Base-by-base conservation (phyloP, 2,113 vertebrate genomes). In the Apaloderma vittatum region DNA sequence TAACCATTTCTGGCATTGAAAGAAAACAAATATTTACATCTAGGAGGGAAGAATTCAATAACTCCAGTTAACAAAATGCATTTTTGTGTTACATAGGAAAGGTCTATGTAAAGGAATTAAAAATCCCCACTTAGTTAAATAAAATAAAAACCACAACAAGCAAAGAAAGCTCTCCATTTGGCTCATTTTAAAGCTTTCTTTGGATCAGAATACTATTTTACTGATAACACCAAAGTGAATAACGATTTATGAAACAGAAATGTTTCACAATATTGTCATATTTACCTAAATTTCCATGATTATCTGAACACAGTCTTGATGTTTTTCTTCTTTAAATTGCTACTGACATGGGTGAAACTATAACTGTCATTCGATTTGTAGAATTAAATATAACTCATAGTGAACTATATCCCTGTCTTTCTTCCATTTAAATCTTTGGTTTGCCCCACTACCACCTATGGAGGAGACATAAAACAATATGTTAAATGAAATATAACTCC, bases 51-150 rank as follows among this genome's bases (percentile, higher is more conserved):
- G 10, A 66, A 63, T 9, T 78, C 2, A 72, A 0, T 43, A 30
- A 65, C 55, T 46, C 6, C 6, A 18, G 2, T 72, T 68, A 32
- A 27, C 15, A 45, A 75, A 48, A 70, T 17, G 8, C 3, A 2
- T 21, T 77, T 75, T 54, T 51, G 43, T 55, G 93, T 94, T 59
- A 45, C 18, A 62, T 27, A 6, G 4, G 6, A 55, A 70, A 49
- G 21, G 1, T 13, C 16, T 74, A 3, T 12, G n/a, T 40, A 79
- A 55, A 73, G 8, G 5, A 30, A 65, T n/a, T n/a, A 46, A 54
- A 84, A 51, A 54, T 1, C 3, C 0, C 1, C 5, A 51, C 1
- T 57, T 45, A 55, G 1, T 88, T 30, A n/a, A n/a, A n/a, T n/a
- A n/a, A n/a, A n/a, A n/a, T n/a, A n/a, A n/a, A n/a, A n/a, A n/a